Conservation (phyloP, 2,888 invertebrate genomes). For the Rhorus exstirpatorius region DNA sequence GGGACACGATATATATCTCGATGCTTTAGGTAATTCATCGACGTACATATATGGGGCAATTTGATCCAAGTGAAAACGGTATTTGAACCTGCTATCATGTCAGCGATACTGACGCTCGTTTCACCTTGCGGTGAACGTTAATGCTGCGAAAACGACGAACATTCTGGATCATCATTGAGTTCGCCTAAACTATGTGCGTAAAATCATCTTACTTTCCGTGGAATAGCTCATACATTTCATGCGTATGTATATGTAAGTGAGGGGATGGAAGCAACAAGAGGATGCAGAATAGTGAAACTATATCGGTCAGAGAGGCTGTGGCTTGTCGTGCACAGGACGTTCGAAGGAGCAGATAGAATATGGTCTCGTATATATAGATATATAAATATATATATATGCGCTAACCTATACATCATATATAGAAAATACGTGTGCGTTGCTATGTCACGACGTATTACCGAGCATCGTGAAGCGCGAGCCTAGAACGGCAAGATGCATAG, state of each 20-base stretch:
- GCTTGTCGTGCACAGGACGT: constrained; percentile 68
- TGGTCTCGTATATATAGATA: constrained; percentile 11
- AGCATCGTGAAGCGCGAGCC: not conserved
- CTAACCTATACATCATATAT: not conserved
- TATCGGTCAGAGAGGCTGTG: constrained; percentile 67
- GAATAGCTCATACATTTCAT: not conserved
- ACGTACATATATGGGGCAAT: not conserved
- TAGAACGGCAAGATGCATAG: constrained; percentile 1
- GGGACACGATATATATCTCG: constrained; percentile 61
- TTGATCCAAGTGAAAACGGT: too few species aligned
- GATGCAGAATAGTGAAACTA: constrained; percentile 67
- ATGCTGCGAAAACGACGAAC: too few species aligned
- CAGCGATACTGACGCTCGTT: too few species aligned
- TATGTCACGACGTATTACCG: not conserved
- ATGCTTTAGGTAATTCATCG: constrained; percentile 1
- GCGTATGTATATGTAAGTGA: constrained; percentile 19
- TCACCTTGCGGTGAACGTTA: too few species aligned
- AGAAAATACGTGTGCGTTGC: constrained; percentile 10
- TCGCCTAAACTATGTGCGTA: too few species aligned
- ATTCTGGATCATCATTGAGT: too few species aligned
- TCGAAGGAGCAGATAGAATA: constrained; percentile 69
- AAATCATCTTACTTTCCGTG: too few species aligned
- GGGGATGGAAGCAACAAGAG: constrained; percentile 35
- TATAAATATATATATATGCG: too few species aligned
- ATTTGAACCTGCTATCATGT: too few species aligned